phyloP scores from a whole-genome alignment of 2,113 vertebrate genomes.

The Amazona vittata region DNA sequence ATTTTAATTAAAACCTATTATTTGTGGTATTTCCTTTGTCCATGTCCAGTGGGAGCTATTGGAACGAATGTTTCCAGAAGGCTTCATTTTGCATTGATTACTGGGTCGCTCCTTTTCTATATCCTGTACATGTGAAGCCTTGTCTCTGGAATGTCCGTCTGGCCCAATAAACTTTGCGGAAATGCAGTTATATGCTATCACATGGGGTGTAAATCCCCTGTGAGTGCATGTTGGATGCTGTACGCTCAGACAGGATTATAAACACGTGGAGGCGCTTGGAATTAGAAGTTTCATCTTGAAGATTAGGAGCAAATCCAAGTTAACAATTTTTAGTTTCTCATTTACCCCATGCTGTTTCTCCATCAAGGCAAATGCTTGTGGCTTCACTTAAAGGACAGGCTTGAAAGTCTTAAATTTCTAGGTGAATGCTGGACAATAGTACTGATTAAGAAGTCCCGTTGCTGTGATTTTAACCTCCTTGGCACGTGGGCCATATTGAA shows the following conservation, averaged over 20 bases:
- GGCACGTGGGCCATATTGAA: neutral
- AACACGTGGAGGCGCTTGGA: neutral
- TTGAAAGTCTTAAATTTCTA: neutral
- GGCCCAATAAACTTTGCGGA: neutral
- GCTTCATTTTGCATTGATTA: neutral
- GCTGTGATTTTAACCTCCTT: neutral
- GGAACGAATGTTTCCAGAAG: slow-evolving; percentile 9
- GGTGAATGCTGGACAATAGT: neutral
- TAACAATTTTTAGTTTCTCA: neutral
- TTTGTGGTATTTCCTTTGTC: slow-evolving; percentile 15
- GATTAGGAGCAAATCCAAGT: neutral
- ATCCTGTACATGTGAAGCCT: neutral
- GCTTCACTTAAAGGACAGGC: neutral
- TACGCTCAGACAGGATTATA: neutral
- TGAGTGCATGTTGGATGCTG: neutral
- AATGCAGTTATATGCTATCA: neutral
- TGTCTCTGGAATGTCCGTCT: neutral
- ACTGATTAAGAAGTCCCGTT: neutral
- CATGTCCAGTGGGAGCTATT: neutral
- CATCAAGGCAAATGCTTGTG: neutral
- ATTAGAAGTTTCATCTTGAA: neutral
- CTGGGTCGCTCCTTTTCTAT: slow-evolving; percentile 2
- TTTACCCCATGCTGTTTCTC: neutral
- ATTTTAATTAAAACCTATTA: neutral
- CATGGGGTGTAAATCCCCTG: neutral